A percentile compares a stretch with the other conserved stretches of the same genome.
These are phyloP conservation scores for Hylaeus anthracinus DNA, from an alignment of 1,140 invertebrate genomes.

Conservation along the genomic window DNA sequence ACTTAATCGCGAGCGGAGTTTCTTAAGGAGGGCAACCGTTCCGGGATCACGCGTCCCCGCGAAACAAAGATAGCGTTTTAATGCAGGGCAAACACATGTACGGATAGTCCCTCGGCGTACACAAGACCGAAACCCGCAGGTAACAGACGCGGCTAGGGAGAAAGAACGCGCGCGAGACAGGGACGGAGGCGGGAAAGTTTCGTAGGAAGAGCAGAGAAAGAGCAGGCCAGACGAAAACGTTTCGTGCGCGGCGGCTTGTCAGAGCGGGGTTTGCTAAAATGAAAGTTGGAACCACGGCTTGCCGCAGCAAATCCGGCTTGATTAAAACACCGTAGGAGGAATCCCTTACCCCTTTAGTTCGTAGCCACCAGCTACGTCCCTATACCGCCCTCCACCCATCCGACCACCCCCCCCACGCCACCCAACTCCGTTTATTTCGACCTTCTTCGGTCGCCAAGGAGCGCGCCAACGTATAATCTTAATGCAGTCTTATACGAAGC, in stretches of 20 bases:
- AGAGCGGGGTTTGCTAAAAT: conserved; percentile 75
- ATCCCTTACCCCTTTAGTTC: conserved; percentile 72
- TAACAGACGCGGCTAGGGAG: background rate
- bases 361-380: conserved; percentile 66
- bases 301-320: conserved; percentile 81
- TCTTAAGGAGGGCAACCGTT: conserved; percentile 53
- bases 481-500: conserved; percentile 81
- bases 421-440: conserved; percentile 65
- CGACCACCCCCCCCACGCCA: background rate
- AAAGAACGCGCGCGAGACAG: background rate
- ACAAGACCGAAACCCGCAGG: background rate
- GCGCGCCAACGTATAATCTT: conserved; percentile 78
- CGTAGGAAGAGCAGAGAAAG: conserved; percentile 41
- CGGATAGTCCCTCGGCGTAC: conserved; percentile 36
- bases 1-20: conserved; percentile 45
- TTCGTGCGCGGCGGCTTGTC: conserved; percentile 64
- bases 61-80: conserved; percentile 61
- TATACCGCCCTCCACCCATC: conserved; percentile 20
- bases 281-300: conserved; percentile 80
- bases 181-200: background rate
- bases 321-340: conserved; percentile 79
- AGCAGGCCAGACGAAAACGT: conserved; percentile 61
- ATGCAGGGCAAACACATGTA: conserved; percentile 61
- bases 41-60: conserved; percentile 51
- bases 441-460: conserved; percentile 74